Evolutionary conservation across 2,113 vertebrate species (phyloP).

Genomic region (Poicephalus gulielmi): DNA sequence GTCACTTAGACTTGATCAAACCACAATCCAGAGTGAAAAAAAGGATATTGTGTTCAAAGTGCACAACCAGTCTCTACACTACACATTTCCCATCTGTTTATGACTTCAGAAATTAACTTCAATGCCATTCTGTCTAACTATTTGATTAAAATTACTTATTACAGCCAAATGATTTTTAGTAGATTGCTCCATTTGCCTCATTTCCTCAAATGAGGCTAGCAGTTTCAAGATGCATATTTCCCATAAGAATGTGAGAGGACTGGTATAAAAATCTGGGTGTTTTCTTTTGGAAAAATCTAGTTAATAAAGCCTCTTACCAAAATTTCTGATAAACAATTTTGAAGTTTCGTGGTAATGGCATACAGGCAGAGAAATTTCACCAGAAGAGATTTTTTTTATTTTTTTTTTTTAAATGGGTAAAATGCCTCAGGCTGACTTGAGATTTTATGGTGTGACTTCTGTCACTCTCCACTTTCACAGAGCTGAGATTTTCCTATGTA

Average conservation of each 20-base stretch:
- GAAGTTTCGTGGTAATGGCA: not conserved
- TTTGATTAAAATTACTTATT: conserved; percentile 64
- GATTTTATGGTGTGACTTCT: not conserved
- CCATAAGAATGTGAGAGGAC: not conserved
- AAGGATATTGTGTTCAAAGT: not conserved
- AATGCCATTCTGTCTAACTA: conserved; percentile 26
- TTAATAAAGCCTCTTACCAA: not conserved
- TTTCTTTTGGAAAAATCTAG: conserved; percentile 2
- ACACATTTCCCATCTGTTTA: conserved; percentile 30
- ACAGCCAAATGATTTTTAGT: conserved; percentile 45
- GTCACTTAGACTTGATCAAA: conserved; percentile 45
- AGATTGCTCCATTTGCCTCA: conserved; percentile 40
- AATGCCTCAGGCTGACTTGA: not conserved
- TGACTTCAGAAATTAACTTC: conserved; percentile 26
- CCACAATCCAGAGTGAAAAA: not conserved
- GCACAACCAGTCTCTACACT: not conserved
- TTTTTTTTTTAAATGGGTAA: not conserved
- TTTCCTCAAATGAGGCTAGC: conserved; percentile 31
- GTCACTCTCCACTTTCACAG: not conserved
- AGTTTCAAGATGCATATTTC: conserved; percentile 27
- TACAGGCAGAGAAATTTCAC: not conserved
- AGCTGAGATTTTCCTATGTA: not conserved
- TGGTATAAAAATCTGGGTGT: not conserved
- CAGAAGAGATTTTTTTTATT: not conserved
- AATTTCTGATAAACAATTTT: not conserved